Evolutionary conservation across 2,888 invertebrate genomes (phyloP).

Genomic region (Tipula unca): DNA sequence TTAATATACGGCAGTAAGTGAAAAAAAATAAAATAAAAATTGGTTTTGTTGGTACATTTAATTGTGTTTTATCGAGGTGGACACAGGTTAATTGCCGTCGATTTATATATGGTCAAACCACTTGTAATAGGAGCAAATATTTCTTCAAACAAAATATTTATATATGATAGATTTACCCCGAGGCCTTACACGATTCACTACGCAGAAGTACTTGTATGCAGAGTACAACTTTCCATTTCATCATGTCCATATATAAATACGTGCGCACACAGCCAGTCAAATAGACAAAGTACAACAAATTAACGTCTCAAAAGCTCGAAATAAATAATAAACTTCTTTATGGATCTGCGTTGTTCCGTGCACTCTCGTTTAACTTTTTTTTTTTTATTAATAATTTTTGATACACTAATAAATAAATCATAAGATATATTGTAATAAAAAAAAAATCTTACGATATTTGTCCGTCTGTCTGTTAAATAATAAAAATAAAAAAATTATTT

Average conservation of each 20-base stretch:
- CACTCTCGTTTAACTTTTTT: background rate
- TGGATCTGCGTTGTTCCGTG: background rate
- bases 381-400: background rate
- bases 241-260: background rate
- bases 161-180: no score
- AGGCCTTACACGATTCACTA: background rate
- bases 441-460: background rate
- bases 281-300: slow-evolving; percentile 14
- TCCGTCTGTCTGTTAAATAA: slow-evolving; percentile 14
- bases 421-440: background rate
- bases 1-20: background rate
- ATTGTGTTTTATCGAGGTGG: background rate
- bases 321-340: background rate
- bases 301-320: background rate
- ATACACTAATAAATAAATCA: slow-evolving; percentile 14
- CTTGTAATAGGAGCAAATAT: background rate
- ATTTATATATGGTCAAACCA: background rate
- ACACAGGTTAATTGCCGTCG: background rate
- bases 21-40: background rate
- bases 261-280: background rate
- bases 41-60: background rate
- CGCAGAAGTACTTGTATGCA: background rate
- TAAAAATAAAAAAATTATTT: background rate
- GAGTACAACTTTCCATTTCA: background rate
- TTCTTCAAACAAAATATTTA: no score